Base-by-base conservation (phyloP, 2,797 vertebrate species). In the Bovichtus variegatus region DNA sequence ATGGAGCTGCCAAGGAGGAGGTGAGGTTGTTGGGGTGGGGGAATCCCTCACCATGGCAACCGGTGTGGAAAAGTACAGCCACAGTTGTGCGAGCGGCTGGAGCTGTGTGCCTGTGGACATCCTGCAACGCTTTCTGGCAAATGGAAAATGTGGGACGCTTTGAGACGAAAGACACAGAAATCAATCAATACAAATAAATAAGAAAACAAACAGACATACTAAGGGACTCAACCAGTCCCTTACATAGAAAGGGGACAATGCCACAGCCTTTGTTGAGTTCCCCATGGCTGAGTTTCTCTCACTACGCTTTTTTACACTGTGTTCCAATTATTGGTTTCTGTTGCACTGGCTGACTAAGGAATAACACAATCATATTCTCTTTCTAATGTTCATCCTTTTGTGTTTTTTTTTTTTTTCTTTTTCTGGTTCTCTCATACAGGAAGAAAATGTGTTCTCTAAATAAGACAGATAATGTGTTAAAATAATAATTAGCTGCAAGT, bases 281-380 rank as follows among this genome's bases (percentile, higher is more conserved):
- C 91, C 93, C 92, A 92, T 94, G 96, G 97, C 96, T 96, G 95
- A 96, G 93, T 96, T 98, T 98, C 97, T 97, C 97, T 96, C 96
- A 97, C 96, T 95, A 95, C 95, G 96, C 91, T 99, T 99, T 99
- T 99, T 97, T 99, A 99, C 97, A 97, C 97, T 97, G 97, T 98
- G 97, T 98, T 97, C 96, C 96, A 96, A 95, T 96, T 98, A 95
- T 95, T 95, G 93, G 78, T 96, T 97, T 96, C 89, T 93, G 97
- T 97, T 97, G 97, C 97, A 97, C 96, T 97, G 97, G 97, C 97
- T 96, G 96, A 96, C 95, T 96, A 95, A 95, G 95, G 96, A 95
- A 96, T 95, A 89, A 86, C 90, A 92, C 87, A 84, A 91, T 92
- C 90, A 93, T 88, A 80, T 89, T 89, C 87, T 88, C 84, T 92